Evolutionary conservation across 2,113 vertebrate species (phyloP).

Genomic region (Erythrocercus mccallii): DNA sequence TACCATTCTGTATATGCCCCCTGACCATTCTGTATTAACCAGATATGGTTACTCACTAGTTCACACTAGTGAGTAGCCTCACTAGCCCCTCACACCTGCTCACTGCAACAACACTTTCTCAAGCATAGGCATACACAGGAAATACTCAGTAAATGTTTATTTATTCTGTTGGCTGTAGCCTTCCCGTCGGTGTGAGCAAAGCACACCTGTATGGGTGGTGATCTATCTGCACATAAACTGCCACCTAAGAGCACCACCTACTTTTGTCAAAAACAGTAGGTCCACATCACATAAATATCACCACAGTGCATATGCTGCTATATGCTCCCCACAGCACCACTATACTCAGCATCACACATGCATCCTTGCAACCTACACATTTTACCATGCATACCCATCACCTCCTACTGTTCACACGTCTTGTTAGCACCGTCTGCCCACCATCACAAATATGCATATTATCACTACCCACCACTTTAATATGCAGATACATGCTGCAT

Average conservation of each 20-base stretch:
- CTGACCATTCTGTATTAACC: background rate
- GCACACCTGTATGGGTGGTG: background rate
- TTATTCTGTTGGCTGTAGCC: background rate
- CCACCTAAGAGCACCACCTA: background rate
- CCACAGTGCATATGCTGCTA: background rate
- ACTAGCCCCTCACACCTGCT: background rate
- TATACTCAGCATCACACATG: background rate
- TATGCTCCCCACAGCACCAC: background rate
- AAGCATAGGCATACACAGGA: background rate
- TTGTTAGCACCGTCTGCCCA: background rate
- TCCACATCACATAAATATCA: background rate
- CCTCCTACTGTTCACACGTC: constrained; percentile 30
- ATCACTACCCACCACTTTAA: constrained; percentile 37
- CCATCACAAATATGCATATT: background rate
- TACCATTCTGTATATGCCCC: background rate
- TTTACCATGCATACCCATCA: constrained; percentile 7
- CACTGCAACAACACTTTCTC: background rate
- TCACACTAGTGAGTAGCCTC: too few species aligned
- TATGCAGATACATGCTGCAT: background rate
- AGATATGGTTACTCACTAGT: background rate
- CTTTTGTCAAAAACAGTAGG: background rate
- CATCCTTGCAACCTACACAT: background rate
- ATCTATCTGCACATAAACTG: background rate
- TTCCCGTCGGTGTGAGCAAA: background rate
- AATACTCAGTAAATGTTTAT: background rate